Percentiles rank a stretch among this genome's conserved stretches.
phyloP scores from a whole-genome alignment of 2,797 vertebrate species.

The Alfaro cultratus region DNA sequence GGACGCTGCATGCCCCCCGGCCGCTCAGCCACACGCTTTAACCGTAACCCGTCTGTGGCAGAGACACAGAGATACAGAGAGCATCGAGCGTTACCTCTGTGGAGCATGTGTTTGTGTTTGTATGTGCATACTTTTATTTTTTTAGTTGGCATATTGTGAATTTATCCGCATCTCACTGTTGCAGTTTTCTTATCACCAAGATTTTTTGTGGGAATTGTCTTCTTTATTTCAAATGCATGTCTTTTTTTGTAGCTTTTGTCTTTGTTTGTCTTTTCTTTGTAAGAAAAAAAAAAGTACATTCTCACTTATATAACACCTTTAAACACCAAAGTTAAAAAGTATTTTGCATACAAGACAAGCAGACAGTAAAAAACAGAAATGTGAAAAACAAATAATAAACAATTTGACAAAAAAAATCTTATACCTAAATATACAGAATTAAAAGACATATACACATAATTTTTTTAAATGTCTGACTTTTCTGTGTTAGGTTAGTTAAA shows the following conservation, averaged over 20 bases:
- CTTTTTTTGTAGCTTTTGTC: background rate
- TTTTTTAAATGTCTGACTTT: background rate
- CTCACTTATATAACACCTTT: background rate
- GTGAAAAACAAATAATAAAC: background rate
- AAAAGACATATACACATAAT: background rate
- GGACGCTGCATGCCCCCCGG: conserved; percentile 72
- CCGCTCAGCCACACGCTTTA: conserved; percentile 61
- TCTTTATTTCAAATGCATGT: background rate
- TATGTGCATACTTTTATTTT: background rate
- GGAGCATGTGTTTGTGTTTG: conserved; percentile 36
- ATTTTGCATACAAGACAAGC: background rate
- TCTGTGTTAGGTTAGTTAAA: background rate
- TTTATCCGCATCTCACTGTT: background rate
- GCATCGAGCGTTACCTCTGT: conserved; percentile 33
- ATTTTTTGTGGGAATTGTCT: background rate
- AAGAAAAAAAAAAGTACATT: background rate
- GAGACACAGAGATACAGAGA: conserved; percentile 46
- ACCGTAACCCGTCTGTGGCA: conserved; percentile 48
- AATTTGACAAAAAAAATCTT: background rate
- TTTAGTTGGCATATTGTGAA: background rate
- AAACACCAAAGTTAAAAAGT: background rate
- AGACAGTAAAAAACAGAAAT: background rate
- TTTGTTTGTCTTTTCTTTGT: background rate
- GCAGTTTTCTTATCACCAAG: background rate
- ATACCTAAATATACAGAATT: background rate